Evolutionary conservation across 23 tunicate genomes (phyloP), one percentile per base, ranked within the genome.

Genomic region (Botrylloides violaceus): DNA sequence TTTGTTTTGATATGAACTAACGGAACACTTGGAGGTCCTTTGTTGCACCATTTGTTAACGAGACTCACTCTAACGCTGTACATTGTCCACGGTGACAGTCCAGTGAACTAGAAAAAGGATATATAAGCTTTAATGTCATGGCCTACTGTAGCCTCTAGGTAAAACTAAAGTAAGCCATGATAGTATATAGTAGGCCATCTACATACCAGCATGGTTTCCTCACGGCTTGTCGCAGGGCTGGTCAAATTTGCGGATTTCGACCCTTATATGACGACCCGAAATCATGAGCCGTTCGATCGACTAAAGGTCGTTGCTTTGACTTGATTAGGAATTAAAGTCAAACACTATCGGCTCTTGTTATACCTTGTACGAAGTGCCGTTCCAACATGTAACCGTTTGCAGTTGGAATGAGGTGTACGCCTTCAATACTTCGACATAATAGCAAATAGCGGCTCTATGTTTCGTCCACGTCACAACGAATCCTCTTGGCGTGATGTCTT

Each of bases 11-110:
- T 43, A 43, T 7, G 53, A 7, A 43, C 12, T 15, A 7, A 7
- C 15, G 9, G 12, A 7, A 7, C 15, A 27, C 77, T 74, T 3
- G 60, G 71, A 3, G 39, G 33, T 24, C 84, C 73, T 28, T 34
- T 21, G 25, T 53, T 26, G 2, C 84, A 75, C 5, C 3, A 24
- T 1, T 37, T 58, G 2, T 60, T 65, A 19, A 80, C 84, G 21
- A 75, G 61, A 55, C 60, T 49, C 26, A 80, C 77, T 26, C 62
- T 77, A 20, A 80, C 77, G 19, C 58, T 71, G 72, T 80, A 80
- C 2, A 80, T 33, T n/a, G 77, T 71, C 37, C 56, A 34, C 2
- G 60, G 56, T 28, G 36, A 49, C 26, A 80, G 34, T 5, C 71
- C 77, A 27, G 59, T 35, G n/a, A 80, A 21, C 84, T 80, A 47